These are phyloP conservation scores for Dendrophyllia cribrosa DNA, from an alignment of 64 coral and sea anemone species.

Conservation along the genomic window DNA sequence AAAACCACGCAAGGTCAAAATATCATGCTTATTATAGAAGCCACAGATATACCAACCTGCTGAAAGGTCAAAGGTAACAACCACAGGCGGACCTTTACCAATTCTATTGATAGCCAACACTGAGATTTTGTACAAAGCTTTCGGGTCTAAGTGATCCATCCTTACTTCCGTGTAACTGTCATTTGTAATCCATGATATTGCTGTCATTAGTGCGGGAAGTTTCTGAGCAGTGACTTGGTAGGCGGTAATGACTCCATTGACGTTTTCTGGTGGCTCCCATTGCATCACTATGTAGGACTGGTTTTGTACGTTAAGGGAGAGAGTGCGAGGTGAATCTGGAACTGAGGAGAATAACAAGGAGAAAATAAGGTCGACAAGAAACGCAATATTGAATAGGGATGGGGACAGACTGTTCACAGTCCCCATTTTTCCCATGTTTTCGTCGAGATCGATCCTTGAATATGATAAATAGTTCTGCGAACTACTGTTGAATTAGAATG, in stretches of 20 bases:
- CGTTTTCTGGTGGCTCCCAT: constrained; percentile 66
- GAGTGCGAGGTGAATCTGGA: constrained; percentile 71
- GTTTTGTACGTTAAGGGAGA: constrained; percentile 73
- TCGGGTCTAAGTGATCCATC: constrained; percentile 29
- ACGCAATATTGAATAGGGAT: too few species aligned
- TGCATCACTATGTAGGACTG: constrained; percentile 51
- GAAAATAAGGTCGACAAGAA: too few species aligned
- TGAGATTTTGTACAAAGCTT: constrained; percentile 72
- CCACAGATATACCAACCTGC: constrained; percentile 42
- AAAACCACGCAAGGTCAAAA: too few species aligned
- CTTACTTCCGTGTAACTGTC: constrained; percentile 38
- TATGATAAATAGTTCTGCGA: too few species aligned
- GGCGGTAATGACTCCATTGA: constrained; percentile 73
- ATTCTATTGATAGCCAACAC: constrained; percentile 76
- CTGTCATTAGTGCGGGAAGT: background rate
- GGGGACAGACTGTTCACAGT: too few species aligned
- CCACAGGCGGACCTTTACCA: constrained; percentile 69
- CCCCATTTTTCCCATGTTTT: too few species aligned
- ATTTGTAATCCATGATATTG: constrained; percentile 28
- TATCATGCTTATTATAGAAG: too few species aligned
- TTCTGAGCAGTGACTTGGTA: constrained; percentile 70
- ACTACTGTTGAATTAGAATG: too few species aligned
- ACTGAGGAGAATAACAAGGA: constrained; percentile 36
- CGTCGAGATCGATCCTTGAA: too few species aligned
- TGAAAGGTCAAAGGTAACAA: constrained; percentile 74